Conservation (phyloP, 2,888 invertebrate genomes). For the Harpagoxenus sublaevis region DNA sequence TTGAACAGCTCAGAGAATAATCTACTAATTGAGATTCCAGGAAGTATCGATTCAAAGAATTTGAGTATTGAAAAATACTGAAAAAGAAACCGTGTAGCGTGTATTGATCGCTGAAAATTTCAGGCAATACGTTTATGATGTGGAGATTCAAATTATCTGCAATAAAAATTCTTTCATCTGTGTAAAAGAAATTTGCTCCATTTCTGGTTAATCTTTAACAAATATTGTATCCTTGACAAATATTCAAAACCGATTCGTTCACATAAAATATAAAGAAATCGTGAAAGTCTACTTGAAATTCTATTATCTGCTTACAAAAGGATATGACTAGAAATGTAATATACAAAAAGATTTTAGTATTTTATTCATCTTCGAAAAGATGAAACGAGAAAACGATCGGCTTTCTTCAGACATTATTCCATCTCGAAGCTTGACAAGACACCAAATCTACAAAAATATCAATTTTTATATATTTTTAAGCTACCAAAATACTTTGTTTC, state of each 20-base stretch:
- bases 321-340: background rate
- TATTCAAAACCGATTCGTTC: background rate
- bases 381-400: background rate
- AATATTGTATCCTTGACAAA: background rate
- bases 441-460: background rate
- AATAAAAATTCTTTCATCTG: background rate
- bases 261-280: background rate
- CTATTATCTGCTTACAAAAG: background rate
- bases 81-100: background rate
- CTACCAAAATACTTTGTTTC: background rate
- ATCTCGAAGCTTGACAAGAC: background rate
- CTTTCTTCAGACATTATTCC: background rate
- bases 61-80: background rate
- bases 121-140: background rate
- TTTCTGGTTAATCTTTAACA: background rate
- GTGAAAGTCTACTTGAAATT: background rate
- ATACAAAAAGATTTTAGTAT: background rate
- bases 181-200: background rate
- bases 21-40: conserved; percentile 25
- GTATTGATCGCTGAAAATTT: background rate
- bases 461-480: background rate
- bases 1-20: background rate
- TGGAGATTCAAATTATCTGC: background rate
- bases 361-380: background rate
- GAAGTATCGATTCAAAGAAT: background rate